A percentile compares a stretch with the other conserved stretches of the same genome.
phyloP scores from a whole-genome alignment of 2,888 invertebrate genomes.

The Pachliopta kotzebuea region DNA sequence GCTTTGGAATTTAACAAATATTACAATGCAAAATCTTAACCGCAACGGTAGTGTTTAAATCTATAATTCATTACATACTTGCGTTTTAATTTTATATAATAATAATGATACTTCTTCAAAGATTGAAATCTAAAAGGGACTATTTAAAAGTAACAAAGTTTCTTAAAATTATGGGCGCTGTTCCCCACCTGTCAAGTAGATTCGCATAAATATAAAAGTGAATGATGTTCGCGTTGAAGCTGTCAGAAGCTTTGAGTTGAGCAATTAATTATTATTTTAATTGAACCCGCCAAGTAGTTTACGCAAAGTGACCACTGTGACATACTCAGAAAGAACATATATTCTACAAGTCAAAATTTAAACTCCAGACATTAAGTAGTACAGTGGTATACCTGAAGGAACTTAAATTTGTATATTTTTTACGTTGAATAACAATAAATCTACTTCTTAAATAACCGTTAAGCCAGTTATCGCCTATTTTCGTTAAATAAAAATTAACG shows the following conservation, averaged over 20 bases:
- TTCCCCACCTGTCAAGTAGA: conserved; percentile 66
- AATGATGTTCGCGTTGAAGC: conserved; percentile 66
- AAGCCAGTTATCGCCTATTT: background rate
- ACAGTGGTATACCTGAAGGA: background rate
- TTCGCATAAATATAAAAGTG: conserved; percentile 75
- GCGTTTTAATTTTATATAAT: background rate
- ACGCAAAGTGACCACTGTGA: conserved; percentile 48
- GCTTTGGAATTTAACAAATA: too few relatives aligned
- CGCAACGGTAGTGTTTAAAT: too few relatives aligned
- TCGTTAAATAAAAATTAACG: background rate
- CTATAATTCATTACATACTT: too few relatives aligned
- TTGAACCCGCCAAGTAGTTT: conserved; percentile 59
- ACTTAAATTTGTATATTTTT: too few relatives aligned
- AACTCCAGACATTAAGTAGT: background rate
- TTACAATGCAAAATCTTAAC: too few relatives aligned
- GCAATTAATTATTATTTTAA: conserved; percentile 77
- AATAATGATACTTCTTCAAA: too few relatives aligned
- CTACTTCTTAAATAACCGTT: background rate
- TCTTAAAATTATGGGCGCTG: conserved; percentile 55
- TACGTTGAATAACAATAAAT: background rate
- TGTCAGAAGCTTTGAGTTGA: conserved; percentile 63
- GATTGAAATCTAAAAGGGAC: background rate
- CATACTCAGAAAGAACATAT: conserved; percentile 40
- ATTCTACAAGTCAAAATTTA: conserved; percentile 1
- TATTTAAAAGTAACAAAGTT: conserved; percentile 42